These are phyloP conservation scores for Protobothrops flavoviridis DNA, from an alignment of 2,113 vertebrate genomes.

Conservation along the genomic window DNA sequence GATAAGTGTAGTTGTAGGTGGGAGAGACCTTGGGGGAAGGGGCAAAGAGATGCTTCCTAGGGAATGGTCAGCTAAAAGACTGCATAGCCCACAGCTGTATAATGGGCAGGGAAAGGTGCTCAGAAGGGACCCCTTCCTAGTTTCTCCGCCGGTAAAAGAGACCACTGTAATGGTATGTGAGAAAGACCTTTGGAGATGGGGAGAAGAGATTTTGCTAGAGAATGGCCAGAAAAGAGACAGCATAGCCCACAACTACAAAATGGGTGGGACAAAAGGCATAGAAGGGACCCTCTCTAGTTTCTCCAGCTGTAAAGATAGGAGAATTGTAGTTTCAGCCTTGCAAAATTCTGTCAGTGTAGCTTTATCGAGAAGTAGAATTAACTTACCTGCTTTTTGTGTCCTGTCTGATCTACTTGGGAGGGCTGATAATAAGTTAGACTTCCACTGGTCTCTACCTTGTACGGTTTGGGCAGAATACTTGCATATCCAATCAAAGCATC, in stretches of 20 bases:
- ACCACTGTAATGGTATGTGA: no score
- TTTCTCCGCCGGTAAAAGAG: background rate
- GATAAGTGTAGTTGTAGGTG: background rate
- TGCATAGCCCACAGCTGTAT: background rate
- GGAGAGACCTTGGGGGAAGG: background rate
- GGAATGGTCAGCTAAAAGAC: background rate
- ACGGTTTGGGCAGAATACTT: background rate
- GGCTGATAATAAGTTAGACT: background rate
- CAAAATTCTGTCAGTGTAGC: background rate
- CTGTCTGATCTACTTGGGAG: background rate
- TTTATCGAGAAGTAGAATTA: background rate
- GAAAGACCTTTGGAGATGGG: background rate
- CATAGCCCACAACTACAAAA: no score
- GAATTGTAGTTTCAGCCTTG: background rate
- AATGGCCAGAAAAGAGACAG: no score
- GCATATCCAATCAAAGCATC: background rate
- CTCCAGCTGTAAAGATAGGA: background rate
- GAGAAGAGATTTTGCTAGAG: background rate
- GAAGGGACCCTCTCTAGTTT: no score
- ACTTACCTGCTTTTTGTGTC: background rate
- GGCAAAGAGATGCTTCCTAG: background rate
- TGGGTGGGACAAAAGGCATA: no score
- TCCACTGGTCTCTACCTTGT: background rate
- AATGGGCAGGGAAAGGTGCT: background rate
- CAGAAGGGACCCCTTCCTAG: background rate